Conservation (phyloP, 2,888 invertebrate species). For the Nemapogon koenigi region DNA sequence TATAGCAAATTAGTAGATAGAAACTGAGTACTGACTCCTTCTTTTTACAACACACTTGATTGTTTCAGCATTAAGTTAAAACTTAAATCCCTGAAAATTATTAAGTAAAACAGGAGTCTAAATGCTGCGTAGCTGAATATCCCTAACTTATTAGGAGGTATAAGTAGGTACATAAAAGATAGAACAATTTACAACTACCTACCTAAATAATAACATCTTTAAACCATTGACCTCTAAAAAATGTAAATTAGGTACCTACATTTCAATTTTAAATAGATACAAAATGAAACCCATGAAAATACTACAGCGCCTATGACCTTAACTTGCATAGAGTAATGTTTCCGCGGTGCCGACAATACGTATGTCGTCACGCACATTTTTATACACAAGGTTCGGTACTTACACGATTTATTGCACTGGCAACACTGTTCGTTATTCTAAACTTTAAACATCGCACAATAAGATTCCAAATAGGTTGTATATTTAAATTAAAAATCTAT, state of each 20-base stretch:
- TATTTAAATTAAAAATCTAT: conserved; percentile 8
- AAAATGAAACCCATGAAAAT: conserved; percentile 5
- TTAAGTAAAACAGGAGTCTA: too few species aligned
- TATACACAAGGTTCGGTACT: conserved; percentile 19
- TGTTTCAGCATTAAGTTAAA: too few species aligned
- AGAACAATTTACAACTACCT: not conserved
- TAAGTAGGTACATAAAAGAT: too few species aligned
- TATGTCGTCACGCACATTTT: conserved; percentile 33
- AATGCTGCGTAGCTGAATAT: too few species aligned
- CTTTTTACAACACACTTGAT: too few species aligned
- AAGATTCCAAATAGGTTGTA: conserved; percentile 8
- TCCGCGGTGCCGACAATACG: conserved; percentile 31
- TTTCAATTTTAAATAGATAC: not conserved
- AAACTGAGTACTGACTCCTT: too few species aligned
- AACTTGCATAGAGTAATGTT: conserved; percentile 37
- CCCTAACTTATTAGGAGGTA: too few species aligned
- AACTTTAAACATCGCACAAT: conserved; percentile 6
- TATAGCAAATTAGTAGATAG: too few species aligned
- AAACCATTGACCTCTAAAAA: conserved; percentile 2
- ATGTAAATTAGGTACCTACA: not conserved
- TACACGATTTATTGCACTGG: not conserved
- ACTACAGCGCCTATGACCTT: conserved; percentile 29
- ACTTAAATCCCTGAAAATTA: too few species aligned
- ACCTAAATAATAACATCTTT: conserved; percentile 1
- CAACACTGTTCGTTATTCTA: too few species aligned